Evolutionary conservation across 1,140 invertebrate species (phyloP).

Genomic region (Lethrus apterus): DNA sequence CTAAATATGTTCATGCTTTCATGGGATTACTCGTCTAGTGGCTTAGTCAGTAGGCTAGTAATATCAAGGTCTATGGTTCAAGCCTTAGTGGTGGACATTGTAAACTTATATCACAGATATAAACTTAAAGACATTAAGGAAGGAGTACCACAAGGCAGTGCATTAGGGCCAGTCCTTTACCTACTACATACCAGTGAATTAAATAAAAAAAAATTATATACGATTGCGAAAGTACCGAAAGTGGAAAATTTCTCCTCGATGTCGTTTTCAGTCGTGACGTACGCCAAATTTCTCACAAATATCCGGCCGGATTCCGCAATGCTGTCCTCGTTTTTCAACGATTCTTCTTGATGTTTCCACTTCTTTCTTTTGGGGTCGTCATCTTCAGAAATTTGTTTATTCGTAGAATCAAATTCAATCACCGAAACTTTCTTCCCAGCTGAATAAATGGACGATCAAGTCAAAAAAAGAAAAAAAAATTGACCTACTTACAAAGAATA

Average conservation of each 20-base stretch:
- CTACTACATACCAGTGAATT: too few relatives aligned
- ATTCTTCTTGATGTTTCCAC: conserved; percentile 64
- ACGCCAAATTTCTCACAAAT: conserved; percentile 91
- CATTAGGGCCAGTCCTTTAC: too few relatives aligned
- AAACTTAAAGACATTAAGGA: too few relatives aligned
- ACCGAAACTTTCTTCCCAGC: conserved; percentile 61
- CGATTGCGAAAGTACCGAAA: conserved; percentile 71
- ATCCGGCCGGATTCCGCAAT: conserved; percentile 88
- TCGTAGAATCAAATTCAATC: conserved; percentile 49
- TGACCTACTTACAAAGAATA: conserved; percentile 59
- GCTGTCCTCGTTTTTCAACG: conserved; percentile 66
- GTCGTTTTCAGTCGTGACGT: conserved; percentile 82
- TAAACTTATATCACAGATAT: too few relatives aligned
- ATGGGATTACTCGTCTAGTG: too few relatives aligned
- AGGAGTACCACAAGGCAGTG: too few relatives aligned
- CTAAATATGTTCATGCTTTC: too few relatives aligned
- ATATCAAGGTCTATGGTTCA: too few relatives aligned
- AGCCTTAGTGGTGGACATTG: too few relatives aligned
- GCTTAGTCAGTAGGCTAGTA: too few relatives aligned
- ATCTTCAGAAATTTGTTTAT: conserved; percentile 42
- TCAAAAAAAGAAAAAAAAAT: conserved; percentile 3
- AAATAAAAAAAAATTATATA: too few relatives aligned
- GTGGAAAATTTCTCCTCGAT: conserved; percentile 77
- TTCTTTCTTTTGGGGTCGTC: conserved; percentile 45
- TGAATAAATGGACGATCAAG: conserved; percentile 26